Conservation (phyloP, 2,113 vertebrate species). For the Peromyscus leucopus region DNA sequence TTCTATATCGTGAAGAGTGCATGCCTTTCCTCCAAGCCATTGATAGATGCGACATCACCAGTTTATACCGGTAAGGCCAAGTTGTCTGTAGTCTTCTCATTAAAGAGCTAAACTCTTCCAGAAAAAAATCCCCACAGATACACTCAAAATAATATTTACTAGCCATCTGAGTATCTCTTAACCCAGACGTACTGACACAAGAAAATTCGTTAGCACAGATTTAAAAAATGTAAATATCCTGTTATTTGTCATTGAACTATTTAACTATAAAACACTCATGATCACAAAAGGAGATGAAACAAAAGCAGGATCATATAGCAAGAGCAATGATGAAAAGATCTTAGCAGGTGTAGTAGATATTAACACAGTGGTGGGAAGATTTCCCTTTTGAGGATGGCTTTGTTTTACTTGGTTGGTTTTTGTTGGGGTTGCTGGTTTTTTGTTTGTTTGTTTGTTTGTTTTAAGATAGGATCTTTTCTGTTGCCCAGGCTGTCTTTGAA, state of each 20-base stretch:
- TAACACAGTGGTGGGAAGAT: background rate
- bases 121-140: background rate
- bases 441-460: background rate
- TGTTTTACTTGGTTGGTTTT: background rate
- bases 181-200: background rate
- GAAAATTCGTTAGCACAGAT: background rate
- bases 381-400: background rate
- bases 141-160: background rate
- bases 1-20: background rate
- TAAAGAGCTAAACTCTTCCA: background rate
- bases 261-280: background rate
- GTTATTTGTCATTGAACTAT: no score
- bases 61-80: background rate
- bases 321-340: background rate
- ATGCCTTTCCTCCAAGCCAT: background rate
- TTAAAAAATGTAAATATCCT: background rate
- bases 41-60: no score
- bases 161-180: background rate
- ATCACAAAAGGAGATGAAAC: background rate
- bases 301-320: background rate
- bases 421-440: no score
- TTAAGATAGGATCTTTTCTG: background rate
- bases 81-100: background rate
- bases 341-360: background rate
- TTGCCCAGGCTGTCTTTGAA: background rate